Evolutionary conservation across 2,113 vertebrate genomes (phyloP), one percentile per base, ranked within the genome.

Genomic region (Hippocampus guttulatus): DNA sequence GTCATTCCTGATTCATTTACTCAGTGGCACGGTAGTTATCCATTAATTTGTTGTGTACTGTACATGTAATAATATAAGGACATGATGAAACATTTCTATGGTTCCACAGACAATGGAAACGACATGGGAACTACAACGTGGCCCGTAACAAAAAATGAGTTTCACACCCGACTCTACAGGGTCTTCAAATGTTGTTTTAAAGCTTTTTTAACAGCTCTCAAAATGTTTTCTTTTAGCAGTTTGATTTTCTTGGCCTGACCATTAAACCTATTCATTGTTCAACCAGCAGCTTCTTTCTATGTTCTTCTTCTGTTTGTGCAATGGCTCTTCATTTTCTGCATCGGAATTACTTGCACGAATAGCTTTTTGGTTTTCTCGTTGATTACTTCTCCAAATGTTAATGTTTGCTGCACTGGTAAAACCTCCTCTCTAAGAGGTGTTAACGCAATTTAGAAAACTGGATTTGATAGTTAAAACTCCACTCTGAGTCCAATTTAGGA

Each of bases 1-100:
- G 16, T 64, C 60, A 67, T 21, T n/a, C 21, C 27, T 25, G 71
- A 15, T 40, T 67, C 27, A 76, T 69, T 16, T 63, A 38, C 33
- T 38, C 33, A 38, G 33, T 38, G 33, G 33, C 33, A 38, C 33
- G 33, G 33, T 38, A 38, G 33, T 38, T 38, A 5, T 38, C 33
- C 33, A 38, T 38, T 38, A 38, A 38, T 38, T 6, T 38, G 33
- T 38, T 38, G 30, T 5, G 30, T 33, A 33, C 30, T 33, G 30
- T 5, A 33, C 30, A 33, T 5, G 30, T 30, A 30, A 30, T 30
- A 30, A 30, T 30, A 30, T 33, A 33, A 33, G 30, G 30, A 33
- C 3, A 33, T 33, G 33, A 38, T 38, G 33, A 38, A 38, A 38
- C 33, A 38, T 38, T 38, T 38, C 33, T 38, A 38, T 38, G 33